Percentiles rank a stretch among this genome's conserved stretches.
These are phyloP conservation scores for Pangasius mekongensis DNA, from an alignment of 2,797 vertebrate species.

Conservation along the genomic window DNA sequence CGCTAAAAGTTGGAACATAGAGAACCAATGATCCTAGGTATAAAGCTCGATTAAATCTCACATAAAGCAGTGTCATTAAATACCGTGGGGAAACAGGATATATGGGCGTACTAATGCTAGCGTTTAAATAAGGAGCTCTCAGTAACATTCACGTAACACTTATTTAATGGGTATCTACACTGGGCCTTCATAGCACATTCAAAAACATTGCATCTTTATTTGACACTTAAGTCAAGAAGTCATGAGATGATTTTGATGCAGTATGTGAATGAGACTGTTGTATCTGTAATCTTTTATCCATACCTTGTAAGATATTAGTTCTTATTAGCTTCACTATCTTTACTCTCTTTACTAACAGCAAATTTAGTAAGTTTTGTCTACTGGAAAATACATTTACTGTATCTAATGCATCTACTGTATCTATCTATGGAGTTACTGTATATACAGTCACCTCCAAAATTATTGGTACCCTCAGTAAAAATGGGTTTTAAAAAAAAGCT, in stretches of 20 bases:
- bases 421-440: too few relatives aligned
- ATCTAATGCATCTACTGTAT: background rate
- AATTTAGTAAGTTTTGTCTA: background rate
- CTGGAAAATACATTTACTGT: background rate
- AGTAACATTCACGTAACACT: background rate
- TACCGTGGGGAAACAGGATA: conserved; percentile 13
- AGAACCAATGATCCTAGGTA: conserved; percentile 22
- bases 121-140: conserved; percentile 1
- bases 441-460: background rate
- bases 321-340: background rate
- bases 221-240: background rate
- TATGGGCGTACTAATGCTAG: conserved; percentile 41
- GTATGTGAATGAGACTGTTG: background rate
- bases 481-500: background rate
- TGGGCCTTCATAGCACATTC: background rate
- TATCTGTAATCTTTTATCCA: background rate
- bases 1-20: conserved; percentile 12
- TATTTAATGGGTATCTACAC: background rate
- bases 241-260: background rate
- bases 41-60: conserved; percentile 29
- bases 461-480: background rate
- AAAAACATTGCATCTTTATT: background rate
- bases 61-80: conserved; percentile 33
- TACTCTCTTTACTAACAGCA: background rate
- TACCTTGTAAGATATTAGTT: background rate